Percentiles rank a stretch among this genome's conserved stretches.
phyloP scores from a whole-genome alignment of 2,797 vertebrate genomes.

The Paedocypris micromegethes region DNA sequence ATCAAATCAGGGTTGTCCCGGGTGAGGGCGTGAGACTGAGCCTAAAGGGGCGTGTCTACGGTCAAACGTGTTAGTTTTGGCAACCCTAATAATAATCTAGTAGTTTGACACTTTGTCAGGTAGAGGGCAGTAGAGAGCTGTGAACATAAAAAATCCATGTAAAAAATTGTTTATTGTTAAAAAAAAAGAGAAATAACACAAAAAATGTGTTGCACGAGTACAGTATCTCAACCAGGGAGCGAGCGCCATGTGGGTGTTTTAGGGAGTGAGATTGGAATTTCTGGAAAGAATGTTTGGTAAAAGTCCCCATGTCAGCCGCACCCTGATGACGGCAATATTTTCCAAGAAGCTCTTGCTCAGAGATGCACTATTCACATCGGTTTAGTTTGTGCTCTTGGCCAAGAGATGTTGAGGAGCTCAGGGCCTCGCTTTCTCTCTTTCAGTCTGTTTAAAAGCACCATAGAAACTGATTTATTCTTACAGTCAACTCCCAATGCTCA shows the following conservation, averaged over 20 bases:
- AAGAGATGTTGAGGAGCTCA: conserved; percentile 33
- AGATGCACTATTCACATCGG: conserved; percentile 52
- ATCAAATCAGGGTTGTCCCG: background rate
- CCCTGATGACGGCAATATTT: conserved; percentile 42
- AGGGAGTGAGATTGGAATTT: conserved; percentile 60
- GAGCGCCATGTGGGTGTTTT: conserved; percentile 40
- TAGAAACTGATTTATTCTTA: conserved; percentile 2
- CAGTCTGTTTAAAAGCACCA: conserved; percentile 30
- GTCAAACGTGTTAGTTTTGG: background rate
- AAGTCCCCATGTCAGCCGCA: conserved; percentile 46
- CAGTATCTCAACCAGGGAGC: too few species aligned
- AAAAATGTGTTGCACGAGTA: background rate
- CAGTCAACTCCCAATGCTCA: background rate
- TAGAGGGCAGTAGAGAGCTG: conserved; percentile 61
- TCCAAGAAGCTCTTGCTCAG: conserved; percentile 50
- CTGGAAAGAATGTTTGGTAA: conserved; percentile 59
- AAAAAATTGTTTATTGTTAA: background rate
- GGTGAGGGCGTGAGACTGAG: too few species aligned
- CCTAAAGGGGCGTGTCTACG: background rate
- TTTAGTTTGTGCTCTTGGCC: conserved; percentile 58
- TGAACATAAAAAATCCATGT: background rate
- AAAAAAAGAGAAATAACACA: background rate
- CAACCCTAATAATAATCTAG: background rate
- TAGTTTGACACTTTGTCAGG: conserved; percentile 3
- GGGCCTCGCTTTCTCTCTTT: conserved; percentile 40